phyloP scores from a whole-genome alignment of 1,140 invertebrate genomes.

The Ooceraea biroi region DNA sequence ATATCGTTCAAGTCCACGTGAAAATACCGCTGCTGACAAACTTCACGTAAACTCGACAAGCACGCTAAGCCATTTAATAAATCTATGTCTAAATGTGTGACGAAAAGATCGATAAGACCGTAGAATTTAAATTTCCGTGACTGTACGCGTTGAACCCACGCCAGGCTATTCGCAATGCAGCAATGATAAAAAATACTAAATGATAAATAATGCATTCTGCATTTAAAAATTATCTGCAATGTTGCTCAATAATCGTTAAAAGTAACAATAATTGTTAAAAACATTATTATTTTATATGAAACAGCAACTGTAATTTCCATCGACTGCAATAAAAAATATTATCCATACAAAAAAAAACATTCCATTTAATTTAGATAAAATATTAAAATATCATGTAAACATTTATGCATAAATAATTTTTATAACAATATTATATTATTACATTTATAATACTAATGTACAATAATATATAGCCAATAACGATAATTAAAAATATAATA shows the following conservation, averaged over 20 bases:
- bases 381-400: too few species aligned
- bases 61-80: slow-evolving; percentile 36
- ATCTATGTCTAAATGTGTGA: slow-evolving; percentile 22
- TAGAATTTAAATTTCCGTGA: slow-evolving; percentile 27
- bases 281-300: slow-evolving; percentile 18
- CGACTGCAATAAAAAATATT: slow-evolving; percentile 23
- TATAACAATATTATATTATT: too few species aligned
- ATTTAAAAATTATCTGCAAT: neutral
- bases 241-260: slow-evolving; percentile 3
- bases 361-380: neutral
- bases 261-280: slow-evolving; percentile 27
- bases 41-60: neutral
- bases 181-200: slow-evolving; percentile 37
- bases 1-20: slow-evolving; percentile 9
- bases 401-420: too few species aligned
- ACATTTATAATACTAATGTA: neutral
- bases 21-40: neutral
- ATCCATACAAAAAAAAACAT: neutral
- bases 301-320: slow-evolving; percentile 17
- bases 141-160: neutral
- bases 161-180: neutral
- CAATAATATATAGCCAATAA: slow-evolving; percentile 10
- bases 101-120: slow-evolving; percentile 11
- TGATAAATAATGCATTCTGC: slow-evolving; percentile 28
- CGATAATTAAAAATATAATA: too few species aligned